phyloP scores from a whole-genome alignment of 2,797 vertebrate genomes.

The Pipistrellus nathusii region DNA sequence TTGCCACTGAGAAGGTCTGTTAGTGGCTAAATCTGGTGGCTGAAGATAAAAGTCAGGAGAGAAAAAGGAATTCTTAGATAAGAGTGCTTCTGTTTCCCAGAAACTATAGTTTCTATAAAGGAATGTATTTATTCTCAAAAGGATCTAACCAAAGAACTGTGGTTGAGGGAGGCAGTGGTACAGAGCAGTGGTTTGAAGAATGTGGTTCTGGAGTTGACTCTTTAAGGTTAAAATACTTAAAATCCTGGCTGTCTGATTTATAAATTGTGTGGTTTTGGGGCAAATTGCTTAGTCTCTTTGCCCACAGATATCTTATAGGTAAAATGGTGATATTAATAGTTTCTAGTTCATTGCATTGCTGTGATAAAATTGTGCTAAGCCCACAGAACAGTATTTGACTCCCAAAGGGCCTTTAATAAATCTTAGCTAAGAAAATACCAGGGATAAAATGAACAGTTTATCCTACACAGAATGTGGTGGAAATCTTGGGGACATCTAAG shows the following conservation, averaged over 20 bases:
- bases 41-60: background rate
- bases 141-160: background rate
- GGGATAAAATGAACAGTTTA: background rate
- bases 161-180: background rate
- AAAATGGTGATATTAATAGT: constrained; percentile 23
- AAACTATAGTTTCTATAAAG: background rate
- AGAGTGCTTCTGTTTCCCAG: background rate
- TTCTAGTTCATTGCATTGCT: background rate
- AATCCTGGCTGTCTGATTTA: background rate
- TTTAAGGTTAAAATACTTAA: background rate
- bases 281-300: background rate
- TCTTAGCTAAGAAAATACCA: background rate
- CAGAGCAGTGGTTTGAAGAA: background rate
- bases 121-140: background rate
- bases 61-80: background rate
- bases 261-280: background rate
- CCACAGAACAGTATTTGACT: background rate
- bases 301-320: background rate
- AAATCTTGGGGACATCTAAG: background rate
- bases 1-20: background rate
- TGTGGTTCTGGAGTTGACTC: background rate
- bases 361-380: background rate
- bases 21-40: background rate
- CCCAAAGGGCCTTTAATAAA: background rate
- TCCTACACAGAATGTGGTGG: background rate